phyloP scores from a whole-genome alignment of 2,797 vertebrate species.

The Leptatherina wallacei region DNA sequence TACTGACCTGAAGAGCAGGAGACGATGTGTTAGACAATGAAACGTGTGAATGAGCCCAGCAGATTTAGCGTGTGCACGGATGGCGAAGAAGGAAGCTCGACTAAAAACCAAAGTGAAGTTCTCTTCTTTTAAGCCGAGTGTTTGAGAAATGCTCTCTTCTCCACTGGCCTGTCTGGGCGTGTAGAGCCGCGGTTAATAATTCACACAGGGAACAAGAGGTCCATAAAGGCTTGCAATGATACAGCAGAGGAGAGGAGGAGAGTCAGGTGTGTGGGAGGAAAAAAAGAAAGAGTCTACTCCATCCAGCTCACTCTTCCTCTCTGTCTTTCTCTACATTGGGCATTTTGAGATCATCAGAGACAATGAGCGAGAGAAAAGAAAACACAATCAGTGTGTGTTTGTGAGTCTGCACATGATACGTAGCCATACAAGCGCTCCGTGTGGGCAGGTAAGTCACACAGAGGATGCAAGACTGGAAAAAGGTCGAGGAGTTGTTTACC shows the following conservation, averaged over 20 bases:
- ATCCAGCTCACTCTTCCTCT: constrained; percentile 31
- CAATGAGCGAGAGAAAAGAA: constrained; percentile 28
- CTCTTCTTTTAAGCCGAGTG: constrained; percentile 51
- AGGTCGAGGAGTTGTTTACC: constrained; percentile 61
- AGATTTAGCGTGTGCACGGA: constrained; percentile 24
- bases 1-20: constrained; percentile 42
- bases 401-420: constrained; percentile 12
- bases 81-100: constrained; percentile 24
- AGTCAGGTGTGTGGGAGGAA: constrained; percentile 63
- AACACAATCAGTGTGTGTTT: constrained; percentile 4
- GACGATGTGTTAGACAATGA: neutral
- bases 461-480: constrained; percentile 56
- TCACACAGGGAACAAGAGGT: constrained; percentile 73
- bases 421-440: constrained; percentile 29
- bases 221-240: constrained; percentile 66
- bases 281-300: constrained; percentile 40
- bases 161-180: constrained; percentile 55
- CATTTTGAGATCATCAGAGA: constrained; percentile 35
- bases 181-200: constrained; percentile 70
- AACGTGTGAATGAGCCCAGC: constrained; percentile 6
- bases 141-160: constrained; percentile 50
- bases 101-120: constrained; percentile 47
- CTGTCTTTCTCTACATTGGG: constrained; percentile 25
- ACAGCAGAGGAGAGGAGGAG: constrained; percentile 43
- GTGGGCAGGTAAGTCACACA: constrained; percentile 54